phyloP scores from a whole-genome alignment of 1,140 invertebrate genomes.

The Luehdorfia chinensis region DNA sequence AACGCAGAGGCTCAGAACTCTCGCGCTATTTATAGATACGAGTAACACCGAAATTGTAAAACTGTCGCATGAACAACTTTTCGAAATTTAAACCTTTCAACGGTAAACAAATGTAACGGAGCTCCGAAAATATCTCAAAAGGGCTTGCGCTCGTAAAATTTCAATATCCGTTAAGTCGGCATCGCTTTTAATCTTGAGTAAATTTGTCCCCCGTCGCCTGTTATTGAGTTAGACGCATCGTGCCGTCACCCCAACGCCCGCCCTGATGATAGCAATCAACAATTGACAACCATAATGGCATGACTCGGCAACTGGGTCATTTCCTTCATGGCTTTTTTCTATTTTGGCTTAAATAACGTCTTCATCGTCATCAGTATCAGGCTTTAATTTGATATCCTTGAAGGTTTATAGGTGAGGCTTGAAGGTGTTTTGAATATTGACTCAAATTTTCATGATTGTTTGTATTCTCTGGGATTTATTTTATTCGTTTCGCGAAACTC shows the following conservation, averaged over 20 bases:
- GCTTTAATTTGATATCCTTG: background rate
- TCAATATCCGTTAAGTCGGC: conserved; percentile 42
- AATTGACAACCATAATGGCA: conserved; percentile 25
- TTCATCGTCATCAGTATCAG: conserved; percentile 11
- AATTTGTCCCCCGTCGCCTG: conserved; percentile 37
- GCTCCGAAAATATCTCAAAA: conserved; percentile 17
- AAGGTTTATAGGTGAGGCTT: no score
- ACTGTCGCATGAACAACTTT: conserved; percentile 5
- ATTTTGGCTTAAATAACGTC: conserved; percentile 17
- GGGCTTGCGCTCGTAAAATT: conserved; percentile 36
- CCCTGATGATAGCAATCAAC: conserved; percentile 32
- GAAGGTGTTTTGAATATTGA: no score
- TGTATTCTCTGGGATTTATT: no score
- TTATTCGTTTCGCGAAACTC: no score
- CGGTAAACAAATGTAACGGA: conserved; percentile 7
- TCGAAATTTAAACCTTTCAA: conserved; percentile 10
- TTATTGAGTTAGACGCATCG: conserved; percentile 27
- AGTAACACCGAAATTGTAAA: conserved; percentile 1
- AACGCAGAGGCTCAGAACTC: no score
- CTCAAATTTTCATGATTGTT: no score
- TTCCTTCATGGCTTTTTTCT: conserved; percentile 13
- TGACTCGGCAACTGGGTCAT: conserved; percentile 16
- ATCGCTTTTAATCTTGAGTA: conserved; percentile 38
- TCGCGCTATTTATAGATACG: no score
- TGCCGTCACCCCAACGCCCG: conserved; percentile 1